Evolutionary conservation across 2,888 invertebrate genomes (phyloP).

Genomic region (Acanthoscelides obtectus): DNA sequence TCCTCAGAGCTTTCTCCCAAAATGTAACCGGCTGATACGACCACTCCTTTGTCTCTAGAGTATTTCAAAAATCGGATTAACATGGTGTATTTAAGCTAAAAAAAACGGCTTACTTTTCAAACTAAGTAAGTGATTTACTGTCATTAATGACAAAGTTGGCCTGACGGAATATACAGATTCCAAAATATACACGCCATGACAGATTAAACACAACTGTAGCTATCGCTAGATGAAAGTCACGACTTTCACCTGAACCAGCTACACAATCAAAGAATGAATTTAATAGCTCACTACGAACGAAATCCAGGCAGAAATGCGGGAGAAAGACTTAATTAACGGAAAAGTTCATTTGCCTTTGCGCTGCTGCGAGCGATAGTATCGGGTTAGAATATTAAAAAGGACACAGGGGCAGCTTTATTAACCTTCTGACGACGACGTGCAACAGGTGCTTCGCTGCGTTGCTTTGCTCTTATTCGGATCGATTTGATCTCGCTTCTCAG

Average conservation of each 20-base stretch:
- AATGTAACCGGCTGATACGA: no score
- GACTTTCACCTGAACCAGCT: background rate
- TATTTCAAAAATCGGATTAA: no score
- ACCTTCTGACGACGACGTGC: background rate
- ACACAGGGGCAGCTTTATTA: background rate
- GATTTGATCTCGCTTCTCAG: background rate
- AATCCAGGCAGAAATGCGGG: background rate
- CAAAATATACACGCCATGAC: no score
- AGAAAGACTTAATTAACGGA: background rate
- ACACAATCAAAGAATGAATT: background rate
- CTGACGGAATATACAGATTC: no score
- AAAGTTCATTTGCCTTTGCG: background rate
- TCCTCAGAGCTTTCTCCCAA: no score
- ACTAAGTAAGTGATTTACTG: no score
- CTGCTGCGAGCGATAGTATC: background rate
- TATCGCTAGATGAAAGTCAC: background rate
- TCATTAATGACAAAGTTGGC: no score
- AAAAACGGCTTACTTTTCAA: no score
- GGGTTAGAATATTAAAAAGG: background rate
- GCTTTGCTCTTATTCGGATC: background rate
- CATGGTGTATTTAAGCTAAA: no score
- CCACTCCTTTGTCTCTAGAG: no score
- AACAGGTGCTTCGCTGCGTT: background rate
- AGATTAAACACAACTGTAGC: background rate
- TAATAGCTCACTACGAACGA: background rate